Evolutionary conservation across 2,888 invertebrate genomes (phyloP).

Genomic region (Dicycla oo): DNA sequence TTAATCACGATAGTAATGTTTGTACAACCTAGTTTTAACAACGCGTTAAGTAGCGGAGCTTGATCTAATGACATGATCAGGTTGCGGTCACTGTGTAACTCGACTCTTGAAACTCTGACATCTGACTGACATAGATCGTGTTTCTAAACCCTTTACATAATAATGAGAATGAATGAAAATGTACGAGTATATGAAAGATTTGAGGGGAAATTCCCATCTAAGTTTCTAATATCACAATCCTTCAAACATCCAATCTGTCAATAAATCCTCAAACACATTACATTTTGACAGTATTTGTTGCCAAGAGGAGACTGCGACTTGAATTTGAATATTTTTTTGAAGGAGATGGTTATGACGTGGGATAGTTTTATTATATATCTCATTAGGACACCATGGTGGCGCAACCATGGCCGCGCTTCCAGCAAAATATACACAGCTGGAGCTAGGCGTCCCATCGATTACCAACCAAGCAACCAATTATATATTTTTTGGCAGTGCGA

Average conservation of each 20-base stretch:
- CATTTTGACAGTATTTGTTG: neutral
- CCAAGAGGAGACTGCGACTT: neutral
- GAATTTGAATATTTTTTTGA: neutral
- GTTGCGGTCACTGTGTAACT: constrained; percentile 57
- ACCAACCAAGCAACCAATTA: too few species aligned
- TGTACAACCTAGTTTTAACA: constrained; percentile 44
- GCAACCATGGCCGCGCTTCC: too few species aligned
- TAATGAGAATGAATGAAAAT: neutral
- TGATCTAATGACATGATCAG: constrained; percentile 47
- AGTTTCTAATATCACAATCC: too few species aligned
- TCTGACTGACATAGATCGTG: constrained; percentile 26
- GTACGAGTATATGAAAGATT: neutral
- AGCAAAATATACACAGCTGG: too few species aligned
- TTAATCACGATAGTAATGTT: constrained; percentile 23
- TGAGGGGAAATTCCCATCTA: too few species aligned
- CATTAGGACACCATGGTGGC: too few species aligned
- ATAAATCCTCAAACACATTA: neutral
- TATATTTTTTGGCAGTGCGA: too few species aligned
- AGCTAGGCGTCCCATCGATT: too few species aligned
- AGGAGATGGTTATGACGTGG: neutral
- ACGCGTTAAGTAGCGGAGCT: constrained; percentile 32
- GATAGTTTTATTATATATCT: too few species aligned
- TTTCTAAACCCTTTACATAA: constrained; percentile 11
- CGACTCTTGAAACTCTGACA: constrained; percentile 32
- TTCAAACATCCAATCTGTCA: neutral